Evolutionary conservation across 2,797 vertebrate species (phyloP).

Genomic region (Acanthopagrus latus): DNA sequence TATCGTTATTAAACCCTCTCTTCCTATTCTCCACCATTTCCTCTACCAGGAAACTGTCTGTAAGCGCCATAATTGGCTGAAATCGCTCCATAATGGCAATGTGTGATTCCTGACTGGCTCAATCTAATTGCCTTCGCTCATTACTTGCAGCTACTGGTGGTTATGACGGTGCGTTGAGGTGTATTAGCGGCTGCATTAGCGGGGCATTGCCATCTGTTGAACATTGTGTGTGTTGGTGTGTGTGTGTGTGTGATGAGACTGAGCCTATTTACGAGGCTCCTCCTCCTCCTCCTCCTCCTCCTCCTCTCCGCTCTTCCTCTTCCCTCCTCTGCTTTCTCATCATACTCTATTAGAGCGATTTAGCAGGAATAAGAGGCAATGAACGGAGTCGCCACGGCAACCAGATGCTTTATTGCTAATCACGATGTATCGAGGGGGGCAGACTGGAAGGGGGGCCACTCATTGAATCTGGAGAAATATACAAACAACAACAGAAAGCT

Average conservation of each 20-base stretch:
- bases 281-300: neutral
- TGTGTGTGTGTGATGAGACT: neutral
- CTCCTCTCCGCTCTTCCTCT: neutral
- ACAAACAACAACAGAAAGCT: conserved; percentile 42
- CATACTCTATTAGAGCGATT: conserved; percentile 31
- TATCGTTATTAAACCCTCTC: neutral
- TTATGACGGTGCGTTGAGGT: conserved; percentile 2
- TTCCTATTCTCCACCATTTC: conserved; percentile 9
- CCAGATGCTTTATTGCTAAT: conserved; percentile 11
- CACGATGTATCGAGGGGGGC: neutral
- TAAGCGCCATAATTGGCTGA: neutral
- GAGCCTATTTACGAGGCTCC: conserved; percentile 4
- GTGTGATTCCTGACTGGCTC: conserved; percentile 28
- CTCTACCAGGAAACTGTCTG: neutral
- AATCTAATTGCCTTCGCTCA: conserved; percentile 35
- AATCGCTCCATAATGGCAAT: conserved; percentile 2
- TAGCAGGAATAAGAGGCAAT: conserved; percentile 19
- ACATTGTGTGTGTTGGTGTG: conserved; percentile 1
- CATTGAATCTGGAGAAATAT: conserved; percentile 1
- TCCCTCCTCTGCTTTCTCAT: conserved; percentile 21
- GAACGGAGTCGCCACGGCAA: conserved; percentile 47
- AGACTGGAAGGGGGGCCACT: conserved; percentile 6
- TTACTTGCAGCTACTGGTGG: conserved; percentile 14
- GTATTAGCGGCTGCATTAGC: conserved; percentile 11
- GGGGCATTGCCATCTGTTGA: neutral